Evolutionary conservation across 92 coral and sea anemone genomes (phyloP).

Genomic region (Palythoa heliodiscus): DNA sequence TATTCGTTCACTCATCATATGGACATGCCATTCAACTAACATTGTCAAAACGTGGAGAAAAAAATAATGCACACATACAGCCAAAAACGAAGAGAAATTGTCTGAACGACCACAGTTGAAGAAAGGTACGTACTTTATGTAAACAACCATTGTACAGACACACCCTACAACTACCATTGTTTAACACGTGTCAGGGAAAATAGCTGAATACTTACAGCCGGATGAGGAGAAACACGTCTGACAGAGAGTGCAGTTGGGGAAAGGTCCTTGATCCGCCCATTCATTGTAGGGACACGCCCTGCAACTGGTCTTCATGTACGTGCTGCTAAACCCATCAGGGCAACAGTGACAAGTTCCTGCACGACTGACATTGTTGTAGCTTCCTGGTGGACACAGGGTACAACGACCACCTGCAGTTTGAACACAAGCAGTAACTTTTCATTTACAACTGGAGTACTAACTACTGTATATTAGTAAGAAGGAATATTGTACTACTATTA

Average conservation of each 20-base stretch:
- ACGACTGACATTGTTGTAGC: conserved; percentile 83
- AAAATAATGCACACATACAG: too few species aligned
- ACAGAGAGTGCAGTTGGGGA: conserved; percentile 89
- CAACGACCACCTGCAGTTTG: conserved; percentile 79
- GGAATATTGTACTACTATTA: neutral
- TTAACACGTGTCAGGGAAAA: neutral
- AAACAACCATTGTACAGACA: neutral
- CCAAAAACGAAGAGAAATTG: too few species aligned
- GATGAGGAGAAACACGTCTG: conserved; percentile 73
- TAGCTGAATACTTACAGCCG: conserved; percentile 71
- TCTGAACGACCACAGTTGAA: too few species aligned
- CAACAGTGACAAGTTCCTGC: conserved; percentile 93
- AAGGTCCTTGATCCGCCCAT: conserved; percentile 77
- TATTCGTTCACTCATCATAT: too few species aligned
- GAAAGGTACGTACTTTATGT: neutral
- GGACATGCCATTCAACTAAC: too few species aligned
- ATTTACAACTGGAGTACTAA: neutral
- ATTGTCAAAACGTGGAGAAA: too few species aligned
- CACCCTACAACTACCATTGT: neutral
- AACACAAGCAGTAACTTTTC: neutral
- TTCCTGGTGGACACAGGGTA: conserved; percentile 90
- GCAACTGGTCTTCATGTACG: conserved; percentile 85
- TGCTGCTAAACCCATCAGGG: conserved; percentile 87
- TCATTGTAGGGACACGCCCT: conserved; percentile 80
- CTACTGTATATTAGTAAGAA: neutral